phyloP scores from a whole-genome alignment of 2,113 vertebrate species.

The Hippocampus abdominalis region DNA sequence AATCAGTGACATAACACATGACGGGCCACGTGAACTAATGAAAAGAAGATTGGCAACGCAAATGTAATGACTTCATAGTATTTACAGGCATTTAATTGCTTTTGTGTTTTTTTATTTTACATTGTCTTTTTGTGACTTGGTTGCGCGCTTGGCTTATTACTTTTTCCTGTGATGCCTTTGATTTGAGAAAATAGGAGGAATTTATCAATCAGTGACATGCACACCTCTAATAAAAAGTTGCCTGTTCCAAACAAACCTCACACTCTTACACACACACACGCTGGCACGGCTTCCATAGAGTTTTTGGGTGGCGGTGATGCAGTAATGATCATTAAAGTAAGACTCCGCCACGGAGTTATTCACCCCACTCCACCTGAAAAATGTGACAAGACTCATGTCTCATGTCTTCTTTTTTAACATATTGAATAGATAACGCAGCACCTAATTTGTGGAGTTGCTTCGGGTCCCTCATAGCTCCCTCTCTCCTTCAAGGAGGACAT shows the following conservation, averaged over 20 bases:
- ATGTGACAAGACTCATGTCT: conserved; percentile 54
- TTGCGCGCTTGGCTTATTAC: not conserved
- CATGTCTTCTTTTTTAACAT: conserved; percentile 31
- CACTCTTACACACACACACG: not conserved
- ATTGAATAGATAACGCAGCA: conserved; percentile 56
- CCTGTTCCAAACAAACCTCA: conserved; percentile 18
- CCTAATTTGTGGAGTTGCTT: conserved; percentile 3
- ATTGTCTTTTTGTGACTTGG: not conserved
- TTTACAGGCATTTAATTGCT: not conserved
- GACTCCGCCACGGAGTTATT: conserved; percentile 38
- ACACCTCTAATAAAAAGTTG: conserved; percentile 23
- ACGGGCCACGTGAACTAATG: not conserved
- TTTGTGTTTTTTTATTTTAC: not conserved
- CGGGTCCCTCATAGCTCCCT: conserved; percentile 34
- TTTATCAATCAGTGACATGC: conserved; percentile 11
- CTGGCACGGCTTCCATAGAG: conserved; percentile 18
- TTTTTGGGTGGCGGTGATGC: conserved; percentile 22
- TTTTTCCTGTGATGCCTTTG: not conserved
- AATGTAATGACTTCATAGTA: not conserved
- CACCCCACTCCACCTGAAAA: conserved; percentile 42
- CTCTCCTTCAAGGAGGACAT: conserved; percentile 65
- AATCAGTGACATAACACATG: not conserved
- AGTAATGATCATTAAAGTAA: conserved; percentile 43
- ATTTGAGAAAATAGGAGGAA: conserved; percentile 5
- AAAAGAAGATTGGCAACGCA: not conserved